phyloP scores from a whole-genome alignment of 2,113 vertebrate genomes.

The Sinocyclocheilus rhinocerous region DNA sequence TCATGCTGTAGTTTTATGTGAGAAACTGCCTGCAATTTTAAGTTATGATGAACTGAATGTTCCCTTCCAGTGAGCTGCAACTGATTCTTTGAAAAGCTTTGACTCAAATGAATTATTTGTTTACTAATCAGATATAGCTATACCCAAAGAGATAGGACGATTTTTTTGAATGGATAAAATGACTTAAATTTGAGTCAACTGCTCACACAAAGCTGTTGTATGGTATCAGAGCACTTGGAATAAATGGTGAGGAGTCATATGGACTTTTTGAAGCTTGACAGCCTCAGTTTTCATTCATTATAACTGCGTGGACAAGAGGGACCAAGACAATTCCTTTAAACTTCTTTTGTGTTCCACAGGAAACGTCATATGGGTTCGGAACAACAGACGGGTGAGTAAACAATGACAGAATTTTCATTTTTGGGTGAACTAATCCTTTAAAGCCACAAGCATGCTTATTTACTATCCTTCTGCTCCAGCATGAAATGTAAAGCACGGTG shows the following conservation, averaged over 20 bases:
- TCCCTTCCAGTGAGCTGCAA: neutral
- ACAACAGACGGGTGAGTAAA: neutral
- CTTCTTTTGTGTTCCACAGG: neutral
- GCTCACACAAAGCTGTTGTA: neutral
- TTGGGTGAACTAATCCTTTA: conserved; percentile 18
- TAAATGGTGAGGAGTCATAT: neutral
- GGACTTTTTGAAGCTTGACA: neutral
- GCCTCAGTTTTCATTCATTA: neutral
- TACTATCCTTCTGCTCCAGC: neutral
- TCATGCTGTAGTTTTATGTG: neutral
- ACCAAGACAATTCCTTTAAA: neutral
- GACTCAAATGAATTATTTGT: neutral
- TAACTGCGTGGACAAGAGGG: neutral
- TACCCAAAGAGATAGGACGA: neutral
- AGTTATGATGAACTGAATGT: neutral
- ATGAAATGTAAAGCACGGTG: conserved; percentile 1
- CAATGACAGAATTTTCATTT: neutral
- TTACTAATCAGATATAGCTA: neutral
- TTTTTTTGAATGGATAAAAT: neutral
- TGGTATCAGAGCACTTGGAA: neutral
- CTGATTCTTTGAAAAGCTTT: neutral
- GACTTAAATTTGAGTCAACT: neutral
- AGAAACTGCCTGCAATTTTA: neutral
- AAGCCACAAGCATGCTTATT: neutral
- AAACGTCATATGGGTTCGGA: neutral